Percentiles rank a stretch among this genome's conserved stretches.
These are phyloP conservation scores for Oreochromis niloticus DNA, from an alignment of 2,113 vertebrate genomes.

Conservation along the genomic window DNA sequence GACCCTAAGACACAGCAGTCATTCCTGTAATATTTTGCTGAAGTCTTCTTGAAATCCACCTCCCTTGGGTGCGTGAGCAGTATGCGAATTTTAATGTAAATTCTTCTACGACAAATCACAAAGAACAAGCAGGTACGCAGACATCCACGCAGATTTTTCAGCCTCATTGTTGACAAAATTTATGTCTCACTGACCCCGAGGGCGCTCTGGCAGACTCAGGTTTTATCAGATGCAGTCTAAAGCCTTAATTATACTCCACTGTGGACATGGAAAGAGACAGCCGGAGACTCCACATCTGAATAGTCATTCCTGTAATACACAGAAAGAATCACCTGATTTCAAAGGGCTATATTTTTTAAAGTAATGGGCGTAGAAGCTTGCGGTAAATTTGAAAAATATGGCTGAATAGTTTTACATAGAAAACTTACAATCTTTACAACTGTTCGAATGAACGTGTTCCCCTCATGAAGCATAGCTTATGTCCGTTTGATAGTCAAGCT, in stretches of 20 bases:
- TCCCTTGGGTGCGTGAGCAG: not conserved
- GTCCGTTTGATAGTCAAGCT: not conserved
- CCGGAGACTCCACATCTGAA: not conserved
- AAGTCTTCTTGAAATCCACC: not conserved
- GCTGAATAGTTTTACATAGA: not conserved
- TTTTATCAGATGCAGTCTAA: not conserved
- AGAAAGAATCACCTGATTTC: not conserved
- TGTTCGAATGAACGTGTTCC: not conserved
- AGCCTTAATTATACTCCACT: not conserved
- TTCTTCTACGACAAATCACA: not conserved
- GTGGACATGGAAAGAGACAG: not conserved
- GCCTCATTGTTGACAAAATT: fast-evolving
- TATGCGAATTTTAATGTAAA: not conserved
- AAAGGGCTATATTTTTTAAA: not conserved
- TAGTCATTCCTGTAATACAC: not conserved
- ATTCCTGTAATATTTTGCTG: not conserved
- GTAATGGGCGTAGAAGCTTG: not conserved
- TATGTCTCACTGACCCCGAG: not conserved
- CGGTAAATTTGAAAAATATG: not conserved
- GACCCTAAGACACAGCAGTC: not conserved
- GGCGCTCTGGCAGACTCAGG: not conserved
- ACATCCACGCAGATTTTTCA: not conserved
- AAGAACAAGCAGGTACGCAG: not conserved
- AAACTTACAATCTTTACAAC: not conserved
- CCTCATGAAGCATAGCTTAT: not conserved